Conservation (phyloP, 2,797 vertebrate genomes). For the Clarias platycephalus region DNA sequence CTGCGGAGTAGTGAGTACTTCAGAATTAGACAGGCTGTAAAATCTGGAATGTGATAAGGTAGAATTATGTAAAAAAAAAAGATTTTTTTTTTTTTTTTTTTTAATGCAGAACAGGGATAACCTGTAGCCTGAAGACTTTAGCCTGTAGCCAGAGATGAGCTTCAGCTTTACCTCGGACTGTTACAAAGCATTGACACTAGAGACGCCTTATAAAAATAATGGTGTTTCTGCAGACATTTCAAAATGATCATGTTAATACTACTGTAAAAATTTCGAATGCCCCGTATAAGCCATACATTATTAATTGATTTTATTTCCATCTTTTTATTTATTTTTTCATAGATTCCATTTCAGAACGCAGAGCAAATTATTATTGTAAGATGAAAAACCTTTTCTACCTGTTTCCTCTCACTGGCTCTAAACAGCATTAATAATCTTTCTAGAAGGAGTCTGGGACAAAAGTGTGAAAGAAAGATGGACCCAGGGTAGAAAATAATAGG, state of each 20-base stretch:
- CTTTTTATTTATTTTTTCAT: not conserved
- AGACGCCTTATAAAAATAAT: not conserved
- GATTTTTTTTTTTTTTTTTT: too few species aligned
- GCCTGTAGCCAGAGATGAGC: too few species aligned
- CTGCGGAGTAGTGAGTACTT: constrained; percentile 7
- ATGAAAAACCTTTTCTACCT: not conserved
- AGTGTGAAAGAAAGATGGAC: not conserved
- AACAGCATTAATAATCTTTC: not conserved
- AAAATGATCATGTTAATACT: not conserved
- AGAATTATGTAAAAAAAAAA: too few species aligned
- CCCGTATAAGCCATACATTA: not conserved
- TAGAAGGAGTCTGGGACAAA: not conserved
- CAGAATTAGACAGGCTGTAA: constrained; percentile 19
- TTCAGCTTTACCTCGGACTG: not conserved
- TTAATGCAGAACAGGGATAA: not conserved
- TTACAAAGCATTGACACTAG: not conserved
- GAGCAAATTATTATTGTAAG: not conserved
- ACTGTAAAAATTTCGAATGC: not conserved
- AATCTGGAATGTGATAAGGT: not conserved
- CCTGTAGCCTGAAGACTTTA: not conserved
- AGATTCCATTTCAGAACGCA: too few species aligned
- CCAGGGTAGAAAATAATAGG: not conserved
- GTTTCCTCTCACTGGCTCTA: not conserved
- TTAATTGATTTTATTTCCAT: not conserved
- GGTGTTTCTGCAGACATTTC: not conserved